A percentile compares a stretch with the other conserved stretches of the same genome.
These are phyloP conservation scores for Cyprinodon brontotheroides DNA, from an alignment of 2,113 vertebrate genomes.

Conservation along the genomic window DNA sequence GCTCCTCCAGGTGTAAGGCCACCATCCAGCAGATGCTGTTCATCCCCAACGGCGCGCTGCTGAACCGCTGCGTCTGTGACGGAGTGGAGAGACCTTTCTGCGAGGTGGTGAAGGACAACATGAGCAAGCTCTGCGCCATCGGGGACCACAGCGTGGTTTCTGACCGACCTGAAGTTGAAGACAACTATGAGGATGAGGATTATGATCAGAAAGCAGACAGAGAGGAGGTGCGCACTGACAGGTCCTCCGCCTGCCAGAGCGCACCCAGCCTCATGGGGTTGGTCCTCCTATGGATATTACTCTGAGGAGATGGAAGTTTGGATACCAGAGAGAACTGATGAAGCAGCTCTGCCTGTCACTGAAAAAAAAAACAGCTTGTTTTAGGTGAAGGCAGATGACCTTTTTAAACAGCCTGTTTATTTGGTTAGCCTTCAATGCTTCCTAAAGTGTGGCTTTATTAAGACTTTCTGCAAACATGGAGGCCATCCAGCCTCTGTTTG, in stretches of 20 bases:
- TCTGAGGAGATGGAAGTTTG: constrained; percentile 24
- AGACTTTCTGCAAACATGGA: constrained; percentile 75
- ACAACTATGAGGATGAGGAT: constrained; percentile 78
- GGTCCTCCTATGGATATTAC: constrained; percentile 50
- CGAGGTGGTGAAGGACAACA: constrained; percentile 84
- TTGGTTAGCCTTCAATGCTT: constrained; percentile 66
- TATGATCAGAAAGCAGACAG: constrained; percentile 67
- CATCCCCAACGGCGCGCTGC: constrained; percentile 75
- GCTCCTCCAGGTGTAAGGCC: constrained; percentile 75
- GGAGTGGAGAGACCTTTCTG: constrained; percentile 84
- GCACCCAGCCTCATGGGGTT: constrained; percentile 19
- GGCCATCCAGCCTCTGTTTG: constrained; percentile 69
- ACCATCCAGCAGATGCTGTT: constrained; percentile 82
- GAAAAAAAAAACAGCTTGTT: constrained; percentile 2
- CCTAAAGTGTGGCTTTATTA: constrained; percentile 76
- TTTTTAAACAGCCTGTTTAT: constrained; percentile 53
- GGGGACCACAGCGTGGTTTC: constrained; percentile 60
- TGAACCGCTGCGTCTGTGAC: constrained; percentile 82
- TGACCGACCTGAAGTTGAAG: constrained; percentile 69
- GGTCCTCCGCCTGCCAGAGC: constrained; percentile 39
- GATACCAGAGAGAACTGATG: neutral
- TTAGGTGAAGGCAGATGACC: constrained; percentile 43
- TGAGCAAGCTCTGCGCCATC: constrained; percentile 79
- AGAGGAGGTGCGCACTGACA: constrained; percentile 45
- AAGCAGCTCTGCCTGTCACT: too few species aligned